Evolutionary conservation across 2,113 vertebrate genomes (phyloP).

Genomic region (Actinemys pallida): DNA sequence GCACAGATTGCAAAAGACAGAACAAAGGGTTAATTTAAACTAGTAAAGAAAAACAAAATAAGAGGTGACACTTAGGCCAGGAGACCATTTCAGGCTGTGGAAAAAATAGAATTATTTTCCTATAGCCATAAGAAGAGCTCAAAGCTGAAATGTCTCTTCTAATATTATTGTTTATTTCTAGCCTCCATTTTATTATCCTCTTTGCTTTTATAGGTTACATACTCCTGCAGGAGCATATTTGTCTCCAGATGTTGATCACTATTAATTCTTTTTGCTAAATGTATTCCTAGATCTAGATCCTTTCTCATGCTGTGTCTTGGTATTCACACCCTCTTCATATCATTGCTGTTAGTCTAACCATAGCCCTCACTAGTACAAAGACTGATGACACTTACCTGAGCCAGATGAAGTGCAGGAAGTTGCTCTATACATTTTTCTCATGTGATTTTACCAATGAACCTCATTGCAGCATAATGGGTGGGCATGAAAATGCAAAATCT

Average conservation of each 20-base stretch:
- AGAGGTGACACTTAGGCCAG: conserved; percentile 3
- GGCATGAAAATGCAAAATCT: conserved; percentile 6
- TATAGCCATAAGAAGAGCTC: conserved; percentile 37
- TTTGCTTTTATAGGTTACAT: conserved; percentile 39
- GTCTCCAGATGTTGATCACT: conserved; percentile 23
- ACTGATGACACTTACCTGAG: not conserved
- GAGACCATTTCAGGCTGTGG: conserved; percentile 10
- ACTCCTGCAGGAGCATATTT: conserved; percentile 11
- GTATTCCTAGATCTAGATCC: conserved; percentile 29
- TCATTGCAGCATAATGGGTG: not conserved
- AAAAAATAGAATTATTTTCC: conserved; percentile 28
- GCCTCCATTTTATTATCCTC: conserved; percentile 39
- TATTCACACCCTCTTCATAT: conserved; percentile 13
- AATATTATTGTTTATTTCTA: conserved; percentile 26
- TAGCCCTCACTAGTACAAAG: not conserved
- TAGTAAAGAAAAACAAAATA: not conserved
- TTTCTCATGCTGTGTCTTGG: conserved; percentile 13
- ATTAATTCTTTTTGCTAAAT: not conserved
- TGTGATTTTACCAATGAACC: not conserved
- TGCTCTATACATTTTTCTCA: not conserved
- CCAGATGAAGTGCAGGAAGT: not conserved
- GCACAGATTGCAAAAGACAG: not conserved
- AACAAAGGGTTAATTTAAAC: conserved; percentile 56
- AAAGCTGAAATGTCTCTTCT: conserved; percentile 24
- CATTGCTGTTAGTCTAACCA: not conserved